Percentiles rank a stretch among this genome's conserved stretches.
Evolutionary conservation across 2,888 invertebrate genomes (phyloP).

Genomic region (Tryphoninae sp.): DNA sequence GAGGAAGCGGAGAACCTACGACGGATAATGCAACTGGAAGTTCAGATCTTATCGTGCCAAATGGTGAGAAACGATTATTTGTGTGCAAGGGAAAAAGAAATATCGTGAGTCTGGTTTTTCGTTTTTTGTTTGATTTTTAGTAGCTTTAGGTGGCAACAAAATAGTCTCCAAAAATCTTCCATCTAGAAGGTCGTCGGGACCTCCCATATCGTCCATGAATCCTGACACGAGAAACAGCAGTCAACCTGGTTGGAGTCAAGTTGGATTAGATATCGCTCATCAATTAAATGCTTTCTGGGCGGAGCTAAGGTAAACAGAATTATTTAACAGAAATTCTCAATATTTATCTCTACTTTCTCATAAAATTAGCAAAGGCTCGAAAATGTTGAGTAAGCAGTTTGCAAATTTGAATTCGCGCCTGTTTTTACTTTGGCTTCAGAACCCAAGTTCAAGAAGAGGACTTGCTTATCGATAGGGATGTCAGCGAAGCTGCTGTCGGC

Average conservation of each 20-base stretch:
- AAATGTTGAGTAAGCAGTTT: neutral
- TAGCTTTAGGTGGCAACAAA: slow-evolving; percentile 73
- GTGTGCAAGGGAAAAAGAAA: neutral
- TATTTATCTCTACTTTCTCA: neutral
- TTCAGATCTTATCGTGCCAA: slow-evolving; percentile 74
- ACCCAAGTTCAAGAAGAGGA: slow-evolving; percentile 47
- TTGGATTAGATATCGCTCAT: slow-evolving; percentile 58
- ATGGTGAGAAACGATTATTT: slow-evolving; percentile 68
- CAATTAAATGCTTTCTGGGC: slow-evolving; percentile 59
- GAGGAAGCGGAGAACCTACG: slow-evolving; percentile 54
- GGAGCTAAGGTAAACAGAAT: slow-evolving; percentile 46
- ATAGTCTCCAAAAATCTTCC: slow-evolving; percentile 71
- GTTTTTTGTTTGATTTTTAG: slow-evolving; percentile 60
- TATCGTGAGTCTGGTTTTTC: neutral
- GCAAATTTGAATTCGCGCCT: neutral
- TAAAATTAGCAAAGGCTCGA: neutral
- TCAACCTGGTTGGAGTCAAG: slow-evolving; percentile 50
- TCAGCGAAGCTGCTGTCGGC: slow-evolving; percentile 14
- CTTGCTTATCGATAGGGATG: slow-evolving; percentile 52
- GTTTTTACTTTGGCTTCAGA: slow-evolving; percentile 31
- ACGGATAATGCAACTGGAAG: slow-evolving; percentile 64
- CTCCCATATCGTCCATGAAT: slow-evolving; percentile 68
- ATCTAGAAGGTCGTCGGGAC: slow-evolving; percentile 73
- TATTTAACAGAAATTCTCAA: neutral
- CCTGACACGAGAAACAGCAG: slow-evolving; percentile 49